Evolutionary conservation across 2,888 invertebrate genomes (phyloP), one percentile per base, ranked within the genome.

Genomic region (Coelinius sp.): DNA sequence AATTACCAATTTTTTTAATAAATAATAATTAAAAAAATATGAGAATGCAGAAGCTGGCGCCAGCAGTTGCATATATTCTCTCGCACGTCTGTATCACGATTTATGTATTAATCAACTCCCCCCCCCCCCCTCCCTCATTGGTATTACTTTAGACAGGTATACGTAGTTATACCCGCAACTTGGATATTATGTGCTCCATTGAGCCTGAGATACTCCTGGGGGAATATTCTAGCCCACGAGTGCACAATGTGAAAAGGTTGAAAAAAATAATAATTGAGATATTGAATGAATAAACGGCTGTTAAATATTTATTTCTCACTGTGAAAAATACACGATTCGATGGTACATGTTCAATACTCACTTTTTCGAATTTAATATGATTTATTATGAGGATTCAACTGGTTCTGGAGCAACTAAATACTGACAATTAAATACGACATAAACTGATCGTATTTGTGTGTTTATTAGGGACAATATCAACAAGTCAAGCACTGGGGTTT

Each of bases 41-140:
- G 31, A 71, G 75, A 74, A 76, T 77, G 77, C 75, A 74, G 68
- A 69, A 72, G 76, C 71, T 75, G 81, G 81, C 82, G 82, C 82
- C 82, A 81, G 71, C 73, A 76, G 56, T 65, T 24, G 65, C 44
- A 71, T 59, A 59, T 66, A 71, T 44, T 56, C 44, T 24, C 8
- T 41, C 41, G 4, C 41, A 24, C 22, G 70, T 71, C 70, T 71
- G 27, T 59, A 49, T 71, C 59, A 66, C 31, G 70, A 71, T 71
- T 71, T 71, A 71, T 71, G 70, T 71, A 59, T 71, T 71, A 71
- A 71, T 71, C 70, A 59, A 59, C 59, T 31, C 56, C 56, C 38
- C 38, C 38, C 59, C 56, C 35, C 56, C 66, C 53, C 38, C 59
- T 46, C 35, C 56, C 66, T 41, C 27, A 44, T 22, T 24, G 38